phyloP scores from a whole-genome alignment of 2,888 invertebrate genomes.

The Brachyptera risi region DNA sequence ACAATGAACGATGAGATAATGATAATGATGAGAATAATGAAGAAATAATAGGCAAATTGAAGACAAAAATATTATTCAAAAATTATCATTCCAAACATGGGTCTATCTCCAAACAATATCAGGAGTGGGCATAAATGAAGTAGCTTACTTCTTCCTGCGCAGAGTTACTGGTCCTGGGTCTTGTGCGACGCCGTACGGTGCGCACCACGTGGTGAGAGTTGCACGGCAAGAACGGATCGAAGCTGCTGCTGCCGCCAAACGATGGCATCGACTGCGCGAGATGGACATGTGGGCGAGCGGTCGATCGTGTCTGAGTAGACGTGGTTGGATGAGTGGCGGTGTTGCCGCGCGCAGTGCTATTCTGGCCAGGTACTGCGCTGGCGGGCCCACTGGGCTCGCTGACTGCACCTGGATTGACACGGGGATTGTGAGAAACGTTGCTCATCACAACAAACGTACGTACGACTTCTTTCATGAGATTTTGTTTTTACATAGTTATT shows the following conservation, averaged over 20 bases:
- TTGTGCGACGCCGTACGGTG: constrained; percentile 36
- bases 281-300: constrained; percentile 64
- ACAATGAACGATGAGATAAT: too few species aligned
- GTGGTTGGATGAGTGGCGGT: constrained; percentile 67
- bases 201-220: constrained; percentile 60
- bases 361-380: not conserved
- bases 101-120: too few species aligned
- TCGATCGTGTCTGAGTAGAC: constrained; percentile 64
- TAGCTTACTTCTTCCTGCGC: not conserved
- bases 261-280: constrained; percentile 42
- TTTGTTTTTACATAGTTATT: too few species aligned
- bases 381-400: constrained; percentile 6
- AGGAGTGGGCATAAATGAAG: too few species aligned
- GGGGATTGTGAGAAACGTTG: too few species aligned
- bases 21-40: too few species aligned
- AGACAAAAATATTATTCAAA: too few species aligned
- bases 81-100: too few species aligned
- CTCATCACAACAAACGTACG: too few species aligned
- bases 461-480: too few species aligned
- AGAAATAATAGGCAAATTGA: too few species aligned
- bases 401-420: too few species aligned
- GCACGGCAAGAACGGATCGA: constrained; percentile 66
- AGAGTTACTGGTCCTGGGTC: constrained; percentile 30
- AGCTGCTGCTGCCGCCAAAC: constrained; percentile 41
- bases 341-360: constrained; percentile 52